These are phyloP conservation scores for Syritta pipiens DNA, from an alignment of 2,888 invertebrate species.

Conservation along the genomic window DNA sequence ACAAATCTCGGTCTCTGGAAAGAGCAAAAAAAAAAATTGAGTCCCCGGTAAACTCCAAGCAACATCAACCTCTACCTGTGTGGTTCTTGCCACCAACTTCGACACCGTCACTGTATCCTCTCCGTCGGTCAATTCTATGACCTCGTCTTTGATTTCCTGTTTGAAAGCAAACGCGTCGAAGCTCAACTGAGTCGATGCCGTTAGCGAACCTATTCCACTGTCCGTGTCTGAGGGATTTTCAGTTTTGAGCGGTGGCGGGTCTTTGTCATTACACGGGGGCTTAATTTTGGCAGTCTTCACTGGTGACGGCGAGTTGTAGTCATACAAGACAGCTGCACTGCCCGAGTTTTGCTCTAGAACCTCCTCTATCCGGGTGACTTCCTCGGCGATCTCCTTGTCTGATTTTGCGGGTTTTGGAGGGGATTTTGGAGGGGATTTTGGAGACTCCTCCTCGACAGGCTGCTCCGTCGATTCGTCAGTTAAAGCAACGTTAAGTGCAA, in stretches of 20 bases:
- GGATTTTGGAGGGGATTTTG: too few species aligned
- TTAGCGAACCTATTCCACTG: slow-evolving; percentile 33
- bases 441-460: slow-evolving; percentile 38
- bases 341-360: slow-evolving; percentile 48
- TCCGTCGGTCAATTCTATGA: slow-evolving; percentile 38
- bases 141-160: neutral
- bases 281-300: slow-evolving; percentile 6
- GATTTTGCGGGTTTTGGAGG: slow-evolving; percentile 24
- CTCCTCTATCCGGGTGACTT: slow-evolving; percentile 71
- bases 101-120: slow-evolving; percentile 3
- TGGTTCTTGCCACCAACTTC: slow-evolving; percentile 28
- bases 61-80: slow-evolving; percentile 8
- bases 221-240: slow-evolving; percentile 25
- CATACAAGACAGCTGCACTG: slow-evolving; percentile 60
- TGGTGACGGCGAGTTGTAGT: slow-evolving; percentile 58
- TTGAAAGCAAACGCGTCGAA: neutral
- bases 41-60: too few species aligned
- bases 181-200: slow-evolving; percentile 33
- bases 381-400: slow-evolving; percentile 57
- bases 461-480: slow-evolving; percentile 5
- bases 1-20: slow-evolving; percentile 22
- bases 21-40: neutral
- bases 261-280: too few species aligned
- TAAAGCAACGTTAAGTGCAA: slow-evolving; percentile 74
- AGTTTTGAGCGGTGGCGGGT: neutral